These are phyloP conservation scores for Notolepis coatsorum DNA, from an alignment of 2,797 vertebrate genomes.

Conservation along the genomic window DNA sequence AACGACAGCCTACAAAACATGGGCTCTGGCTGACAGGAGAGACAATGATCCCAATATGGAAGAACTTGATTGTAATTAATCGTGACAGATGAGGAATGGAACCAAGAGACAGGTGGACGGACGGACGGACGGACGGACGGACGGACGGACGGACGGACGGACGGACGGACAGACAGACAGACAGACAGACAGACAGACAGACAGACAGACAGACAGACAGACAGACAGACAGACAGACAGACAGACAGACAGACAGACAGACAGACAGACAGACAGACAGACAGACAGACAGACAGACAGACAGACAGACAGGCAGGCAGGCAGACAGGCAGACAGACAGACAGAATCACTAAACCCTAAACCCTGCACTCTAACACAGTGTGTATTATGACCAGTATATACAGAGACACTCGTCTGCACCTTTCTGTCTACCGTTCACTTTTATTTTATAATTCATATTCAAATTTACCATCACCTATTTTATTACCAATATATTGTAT, in stretches of 20 bases:
- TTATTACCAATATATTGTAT: no score
- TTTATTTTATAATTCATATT: no score
- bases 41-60: conserved; percentile 8
- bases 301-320: conserved; percentile 23
- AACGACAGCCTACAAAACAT: not conserved
- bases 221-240: conserved; percentile 1
- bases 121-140: not conserved
- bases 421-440: no score
- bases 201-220: conserved; percentile 20
- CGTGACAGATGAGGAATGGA: no score
- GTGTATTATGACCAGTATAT: no score
- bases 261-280: conserved; percentile 32
- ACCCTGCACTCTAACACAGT: no score
- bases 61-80: conserved; percentile 18
- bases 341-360: no score
- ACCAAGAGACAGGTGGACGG: not conserved
- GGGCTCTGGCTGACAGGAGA: not conserved
- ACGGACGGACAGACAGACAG: not conserved
- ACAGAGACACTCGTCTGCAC: no score
- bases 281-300: not conserved
- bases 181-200: not conserved
- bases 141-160: not conserved
- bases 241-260: conserved; percentile 28
- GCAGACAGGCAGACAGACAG: no score
- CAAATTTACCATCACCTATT: no score